Percentiles rank a stretch among this genome's conserved stretches.
Conservation (phyloP, 2,113 vertebrate species). For the Pristiophorus japonicus region DNA sequence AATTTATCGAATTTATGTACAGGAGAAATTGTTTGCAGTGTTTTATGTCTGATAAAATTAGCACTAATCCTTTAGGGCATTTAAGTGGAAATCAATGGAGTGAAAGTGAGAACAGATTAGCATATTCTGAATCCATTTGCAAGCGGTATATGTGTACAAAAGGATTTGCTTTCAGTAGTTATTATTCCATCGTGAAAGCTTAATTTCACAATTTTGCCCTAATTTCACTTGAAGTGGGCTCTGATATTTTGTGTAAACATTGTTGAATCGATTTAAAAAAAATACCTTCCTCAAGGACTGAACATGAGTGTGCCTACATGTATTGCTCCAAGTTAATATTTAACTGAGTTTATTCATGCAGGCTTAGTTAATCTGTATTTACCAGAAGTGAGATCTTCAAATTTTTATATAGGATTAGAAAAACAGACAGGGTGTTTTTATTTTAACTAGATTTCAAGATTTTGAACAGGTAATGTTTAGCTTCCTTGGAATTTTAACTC, state of each 20-base stretch:
- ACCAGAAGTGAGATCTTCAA: neutral
- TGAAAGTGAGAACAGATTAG: constrained; percentile 77
- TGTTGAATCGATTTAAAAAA: constrained; percentile 54
- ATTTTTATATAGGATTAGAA: neutral
- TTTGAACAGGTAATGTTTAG: neutral
- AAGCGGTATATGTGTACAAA: constrained; percentile 63
- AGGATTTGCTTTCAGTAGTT: constrained; percentile 62
- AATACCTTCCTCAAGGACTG: constrained; percentile 39
- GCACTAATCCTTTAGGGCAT: constrained; percentile 84
- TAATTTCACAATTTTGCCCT: constrained; percentile 63
- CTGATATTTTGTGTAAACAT: constrained; percentile 55
- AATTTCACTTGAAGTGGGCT: constrained; percentile 55
- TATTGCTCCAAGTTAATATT: constrained; percentile 25
- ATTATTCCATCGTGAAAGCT: constrained; percentile 68
- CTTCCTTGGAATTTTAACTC: neutral
- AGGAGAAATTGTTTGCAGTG: constrained; percentile 31
- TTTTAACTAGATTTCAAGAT: neutral
- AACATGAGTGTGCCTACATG: neutral
- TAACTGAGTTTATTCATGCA: constrained; percentile 17
- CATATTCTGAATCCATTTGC: constrained; percentile 76
- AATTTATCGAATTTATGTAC: constrained; percentile 25
- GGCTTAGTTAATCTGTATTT: constrained; percentile 2
- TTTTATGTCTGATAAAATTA: constrained; percentile 73
- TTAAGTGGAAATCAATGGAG: constrained; percentile 83
- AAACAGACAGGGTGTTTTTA: neutral